Evolutionary conservation across 1,140 invertebrate species (phyloP).

Genomic region (Euborellia annulipes): DNA sequence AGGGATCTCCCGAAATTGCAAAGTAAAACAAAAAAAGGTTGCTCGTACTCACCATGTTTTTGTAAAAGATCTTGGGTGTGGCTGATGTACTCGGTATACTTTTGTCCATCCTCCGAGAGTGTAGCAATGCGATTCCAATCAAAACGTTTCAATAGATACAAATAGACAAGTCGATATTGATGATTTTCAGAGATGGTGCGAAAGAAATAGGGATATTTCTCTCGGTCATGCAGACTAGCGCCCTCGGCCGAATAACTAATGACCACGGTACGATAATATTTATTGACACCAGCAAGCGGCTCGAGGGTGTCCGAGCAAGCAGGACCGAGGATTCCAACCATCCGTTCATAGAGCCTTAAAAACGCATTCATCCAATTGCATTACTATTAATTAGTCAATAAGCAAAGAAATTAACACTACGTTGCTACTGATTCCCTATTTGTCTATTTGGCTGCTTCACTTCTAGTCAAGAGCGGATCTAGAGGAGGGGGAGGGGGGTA

Average conservation of each 20-base stretch:
- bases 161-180: slow-evolving; percentile 54
- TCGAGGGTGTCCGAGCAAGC: slow-evolving; percentile 74
- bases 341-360: too few relatives aligned
- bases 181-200: slow-evolving; percentile 66
- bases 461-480: too few relatives aligned
- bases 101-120: slow-evolving; percentile 61
- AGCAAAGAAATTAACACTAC: too few relatives aligned
- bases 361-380: too few relatives aligned
- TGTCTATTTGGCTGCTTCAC: too few relatives aligned
- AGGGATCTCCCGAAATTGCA: too few relatives aligned
- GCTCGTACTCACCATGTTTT: slow-evolving; percentile 32
- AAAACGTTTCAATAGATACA: slow-evolving; percentile 43
- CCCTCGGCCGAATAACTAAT: slow-evolving; percentile 74
- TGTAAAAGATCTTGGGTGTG: slow-evolving; percentile 48
- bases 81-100: slow-evolving; percentile 64
- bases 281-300: slow-evolving; percentile 63
- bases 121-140: slow-evolving; percentile 55
- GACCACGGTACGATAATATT: slow-evolving; percentile 55
- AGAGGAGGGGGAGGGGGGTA: too few relatives aligned
- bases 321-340: slow-evolving; percentile 35
- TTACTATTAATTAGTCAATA: too few relatives aligned
- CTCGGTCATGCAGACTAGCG: slow-evolving; percentile 46
- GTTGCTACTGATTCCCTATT: too few relatives aligned
- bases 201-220: slow-evolving; percentile 68
- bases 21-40: too few relatives aligned